These are phyloP conservation scores for Chaetogeoica ovagalla DNA, from an alignment of 2,888 invertebrate species.

Conservation along the genomic window DNA sequence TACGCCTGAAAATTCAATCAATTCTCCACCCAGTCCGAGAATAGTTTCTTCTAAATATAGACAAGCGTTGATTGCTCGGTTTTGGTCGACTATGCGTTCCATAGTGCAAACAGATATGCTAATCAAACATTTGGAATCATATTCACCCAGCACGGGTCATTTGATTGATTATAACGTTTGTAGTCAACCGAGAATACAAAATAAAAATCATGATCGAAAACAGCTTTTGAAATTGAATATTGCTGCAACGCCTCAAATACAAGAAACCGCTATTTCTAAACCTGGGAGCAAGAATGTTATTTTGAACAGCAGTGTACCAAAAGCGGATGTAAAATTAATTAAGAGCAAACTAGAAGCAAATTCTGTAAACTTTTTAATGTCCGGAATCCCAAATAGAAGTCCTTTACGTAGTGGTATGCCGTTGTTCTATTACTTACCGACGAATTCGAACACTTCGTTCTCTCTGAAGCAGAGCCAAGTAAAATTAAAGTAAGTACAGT, in stretches of 20 bases:
- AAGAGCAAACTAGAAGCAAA: neutral
- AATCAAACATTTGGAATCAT: constrained; percentile 73
- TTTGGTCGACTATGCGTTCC: constrained; percentile 69
- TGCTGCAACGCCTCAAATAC: neutral
- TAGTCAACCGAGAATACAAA: neutral
- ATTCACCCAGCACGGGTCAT: constrained; percentile 63
- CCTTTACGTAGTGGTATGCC: constrained; percentile 64
- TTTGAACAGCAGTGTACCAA: neutral
- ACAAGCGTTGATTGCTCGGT: constrained; percentile 68
- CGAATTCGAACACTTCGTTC: constrained; percentile 59
- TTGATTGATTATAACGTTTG: neutral
- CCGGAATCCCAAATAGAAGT: constrained; percentile 29
- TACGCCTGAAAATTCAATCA: neutral
- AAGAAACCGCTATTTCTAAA: neutral
- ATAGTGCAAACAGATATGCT: constrained; percentile 69
- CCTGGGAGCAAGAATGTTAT: neutral
- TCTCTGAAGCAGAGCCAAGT: constrained; percentile 56
- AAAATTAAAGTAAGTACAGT: constrained; percentile 28
- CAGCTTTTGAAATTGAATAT: neutral
- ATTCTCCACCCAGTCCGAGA: neutral
- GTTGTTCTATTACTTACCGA: constrained; percentile 66
- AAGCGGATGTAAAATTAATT: neutral
- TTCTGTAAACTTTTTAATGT: neutral
- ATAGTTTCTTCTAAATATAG: constrained; percentile 69
- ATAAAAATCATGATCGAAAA: constrained; percentile 8